Conservation (phyloP, 2,113 vertebrate species). For the Charina bottae region DNA sequence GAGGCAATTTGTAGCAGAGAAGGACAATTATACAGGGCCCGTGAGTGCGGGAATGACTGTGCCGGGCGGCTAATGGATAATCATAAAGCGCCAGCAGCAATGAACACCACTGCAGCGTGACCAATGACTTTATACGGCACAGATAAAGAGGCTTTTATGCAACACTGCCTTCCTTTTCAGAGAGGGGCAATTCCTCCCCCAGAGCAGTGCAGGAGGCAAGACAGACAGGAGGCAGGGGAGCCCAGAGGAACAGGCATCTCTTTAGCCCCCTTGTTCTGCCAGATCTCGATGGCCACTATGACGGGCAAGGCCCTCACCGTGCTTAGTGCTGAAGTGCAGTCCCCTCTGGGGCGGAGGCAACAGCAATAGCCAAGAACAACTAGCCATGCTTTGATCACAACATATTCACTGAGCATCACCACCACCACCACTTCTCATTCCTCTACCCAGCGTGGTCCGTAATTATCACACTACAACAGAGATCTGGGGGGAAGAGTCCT, state of each 20-base stretch:
- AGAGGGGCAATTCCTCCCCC: slow-evolving; percentile 24
- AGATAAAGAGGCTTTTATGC: slow-evolving; percentile 68
- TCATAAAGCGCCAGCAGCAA: slow-evolving; percentile 71
- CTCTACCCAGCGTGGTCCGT: neutral
- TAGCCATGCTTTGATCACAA: neutral
- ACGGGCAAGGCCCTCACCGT: neutral
- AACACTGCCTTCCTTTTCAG: slow-evolving; percentile 49
- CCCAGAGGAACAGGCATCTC: slow-evolving; percentile 1
- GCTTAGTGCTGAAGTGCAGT: neutral
- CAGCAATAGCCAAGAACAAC: neutral
- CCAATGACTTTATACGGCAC: slow-evolving; percentile 69
- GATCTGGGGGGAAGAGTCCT: neutral
- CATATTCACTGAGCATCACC: neutral
- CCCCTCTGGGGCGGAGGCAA: neutral
- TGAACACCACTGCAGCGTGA: slow-evolving; percentile 71
- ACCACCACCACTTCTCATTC: neutral
- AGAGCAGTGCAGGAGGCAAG: slow-evolving; percentile 12
- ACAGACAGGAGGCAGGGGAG: neutral
- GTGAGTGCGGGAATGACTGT: slow-evolving; percentile 72
- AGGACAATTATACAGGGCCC: slow-evolving; percentile 80
- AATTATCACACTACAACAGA: slow-evolving; percentile 1
- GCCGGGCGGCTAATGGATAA: slow-evolving; percentile 77
- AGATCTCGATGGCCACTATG: neutral
- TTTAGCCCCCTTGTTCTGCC: neutral
- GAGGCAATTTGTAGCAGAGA: slow-evolving; percentile 82